phyloP scores from a whole-genome alignment of 2,888 invertebrate species.

The Pinctada fucata region DNA sequence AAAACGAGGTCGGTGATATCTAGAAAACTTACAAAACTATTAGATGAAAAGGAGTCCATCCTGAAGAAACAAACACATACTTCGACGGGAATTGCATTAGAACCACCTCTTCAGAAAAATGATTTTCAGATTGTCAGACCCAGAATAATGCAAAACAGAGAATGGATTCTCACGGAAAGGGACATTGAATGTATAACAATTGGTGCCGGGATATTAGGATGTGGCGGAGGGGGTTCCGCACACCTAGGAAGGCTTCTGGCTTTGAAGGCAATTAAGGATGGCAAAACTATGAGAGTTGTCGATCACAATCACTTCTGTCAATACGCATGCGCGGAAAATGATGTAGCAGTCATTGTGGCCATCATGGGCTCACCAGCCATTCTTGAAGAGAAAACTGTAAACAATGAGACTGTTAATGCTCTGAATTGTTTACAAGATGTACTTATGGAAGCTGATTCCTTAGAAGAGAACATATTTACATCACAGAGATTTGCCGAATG shows the following conservation, averaged over 20 bases:
- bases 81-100: constrained; percentile 32
- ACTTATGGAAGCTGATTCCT: constrained; percentile 40
- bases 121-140: constrained; percentile 20
- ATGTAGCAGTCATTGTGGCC: constrained; percentile 54
- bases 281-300: constrained; percentile 64
- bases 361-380: constrained; percentile 70
- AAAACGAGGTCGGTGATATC: background rate
- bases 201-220: constrained; percentile 73
- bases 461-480: constrained; percentile 38
- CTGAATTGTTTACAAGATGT: constrained; percentile 56
- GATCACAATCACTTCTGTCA: constrained; percentile 57
- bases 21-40: background rate
- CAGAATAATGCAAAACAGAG: constrained; percentile 48
- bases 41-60: no score
- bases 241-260: constrained; percentile 62
- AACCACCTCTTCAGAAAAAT: no score
- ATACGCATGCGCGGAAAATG: constrained; percentile 47
- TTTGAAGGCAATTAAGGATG: constrained; percentile 53
- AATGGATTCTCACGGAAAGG: constrained; percentile 67
- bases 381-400: constrained; percentile 61
- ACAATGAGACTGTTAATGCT: constrained; percentile 54
- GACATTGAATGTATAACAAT: constrained; percentile 72
- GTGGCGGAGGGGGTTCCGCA: constrained; percentile 73
- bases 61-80: constrained; percentile 39
- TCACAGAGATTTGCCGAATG: constrained; percentile 28